Percentiles rank a stretch among this genome's conserved stretches.
Conservation (phyloP, 1,140 invertebrate species). For the Acromyrmex echinatior region DNA sequence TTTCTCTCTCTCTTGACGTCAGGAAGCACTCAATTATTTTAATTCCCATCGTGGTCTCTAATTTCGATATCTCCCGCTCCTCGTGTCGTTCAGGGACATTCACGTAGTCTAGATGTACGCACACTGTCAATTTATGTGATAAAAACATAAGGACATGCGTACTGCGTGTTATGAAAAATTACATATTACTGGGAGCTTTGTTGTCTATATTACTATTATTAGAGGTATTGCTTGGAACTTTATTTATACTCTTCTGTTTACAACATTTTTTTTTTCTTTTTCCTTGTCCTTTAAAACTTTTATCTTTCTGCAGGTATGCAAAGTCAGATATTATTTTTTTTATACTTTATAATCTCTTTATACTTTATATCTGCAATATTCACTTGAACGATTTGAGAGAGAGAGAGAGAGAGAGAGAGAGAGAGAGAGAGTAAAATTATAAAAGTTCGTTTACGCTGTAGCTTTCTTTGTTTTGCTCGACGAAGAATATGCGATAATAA, state of each 20-base stretch:
- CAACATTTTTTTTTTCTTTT: background rate
- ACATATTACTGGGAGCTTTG: background rate
- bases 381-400: background rate
- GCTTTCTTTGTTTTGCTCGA: background rate
- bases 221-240: background rate
- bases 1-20: background rate
- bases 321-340: background rate
- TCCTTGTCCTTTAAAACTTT: background rate
- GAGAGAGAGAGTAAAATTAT: background rate
- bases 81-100: constrained; percentile 22
- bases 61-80: constrained; percentile 21
- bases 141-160: background rate
- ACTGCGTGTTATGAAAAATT: background rate
- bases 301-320: background rate
- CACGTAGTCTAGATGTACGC: background rate
- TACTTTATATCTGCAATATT: background rate
- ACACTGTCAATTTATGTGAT: background rate
- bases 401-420: no score
- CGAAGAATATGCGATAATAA: background rate
- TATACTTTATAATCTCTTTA: background rate
- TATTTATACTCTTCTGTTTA: background rate
- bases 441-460: background rate
- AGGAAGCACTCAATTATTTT: constrained; percentile 47
- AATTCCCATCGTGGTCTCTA: constrained; percentile 33
- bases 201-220: constrained; percentile 1